Evolutionary conservation across 2,888 invertebrate species (phyloP).

Genomic region (Thyatira batis): DNA sequence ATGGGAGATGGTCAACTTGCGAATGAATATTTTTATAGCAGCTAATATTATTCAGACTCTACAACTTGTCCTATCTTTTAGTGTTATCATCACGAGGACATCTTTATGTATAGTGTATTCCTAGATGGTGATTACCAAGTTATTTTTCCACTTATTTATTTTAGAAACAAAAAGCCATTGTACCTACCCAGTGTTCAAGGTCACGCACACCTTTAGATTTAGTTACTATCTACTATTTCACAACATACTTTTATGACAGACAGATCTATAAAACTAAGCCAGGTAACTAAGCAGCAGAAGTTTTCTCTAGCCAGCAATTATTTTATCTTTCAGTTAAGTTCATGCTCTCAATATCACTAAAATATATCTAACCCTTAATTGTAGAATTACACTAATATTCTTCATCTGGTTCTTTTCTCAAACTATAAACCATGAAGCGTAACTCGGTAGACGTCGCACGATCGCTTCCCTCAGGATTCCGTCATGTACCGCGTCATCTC

Average conservation of each 20-base stretch:
- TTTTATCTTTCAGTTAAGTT: too few species aligned
- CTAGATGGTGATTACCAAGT: background rate
- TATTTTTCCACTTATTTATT: background rate
- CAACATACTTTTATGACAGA: too few species aligned
- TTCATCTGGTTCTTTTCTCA: constrained; percentile 6
- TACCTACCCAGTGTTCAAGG: too few species aligned
- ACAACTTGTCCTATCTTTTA: background rate
- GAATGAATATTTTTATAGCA: background rate
- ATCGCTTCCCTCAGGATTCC: constrained; percentile 73
- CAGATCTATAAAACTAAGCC: too few species aligned
- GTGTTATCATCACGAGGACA: background rate
- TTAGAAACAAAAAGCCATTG: too few species aligned
- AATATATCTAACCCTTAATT: background rate
- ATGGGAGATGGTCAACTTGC: background rate
- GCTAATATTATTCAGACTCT: background rate
- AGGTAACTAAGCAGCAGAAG: too few species aligned
- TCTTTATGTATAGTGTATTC: background rate
- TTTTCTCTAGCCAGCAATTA: too few species aligned
- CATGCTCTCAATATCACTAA: too few species aligned
- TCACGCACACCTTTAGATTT: too few species aligned
- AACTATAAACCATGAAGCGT: constrained; percentile 31
- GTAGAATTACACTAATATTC: background rate
- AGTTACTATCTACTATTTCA: too few species aligned
- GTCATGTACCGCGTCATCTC: constrained; percentile 55
- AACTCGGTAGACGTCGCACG: constrained; percentile 47